Evolutionary conservation across 1,140 invertebrate genomes (phyloP).

Genomic region (Pinna nobilis): DNA sequence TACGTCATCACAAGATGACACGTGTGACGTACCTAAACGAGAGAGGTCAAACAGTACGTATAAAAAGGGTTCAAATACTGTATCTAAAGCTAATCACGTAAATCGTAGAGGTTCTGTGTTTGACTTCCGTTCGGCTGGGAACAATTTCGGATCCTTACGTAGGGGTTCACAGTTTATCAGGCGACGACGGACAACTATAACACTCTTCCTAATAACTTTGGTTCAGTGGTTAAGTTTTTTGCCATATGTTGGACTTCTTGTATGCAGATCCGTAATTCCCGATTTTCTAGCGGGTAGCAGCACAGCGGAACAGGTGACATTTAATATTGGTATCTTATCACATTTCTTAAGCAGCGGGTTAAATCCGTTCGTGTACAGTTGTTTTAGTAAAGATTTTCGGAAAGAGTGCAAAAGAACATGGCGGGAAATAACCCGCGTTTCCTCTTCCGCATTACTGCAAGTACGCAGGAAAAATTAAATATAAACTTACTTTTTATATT

Average conservation of each 20-base stretch:
- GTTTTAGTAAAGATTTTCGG: constrained; percentile 33
- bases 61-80: background rate
- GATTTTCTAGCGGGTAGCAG: constrained; percentile 2
- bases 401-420: constrained; percentile 13
- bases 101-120: no score
- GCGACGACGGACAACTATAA: constrained; percentile 6
- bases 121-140: no score
- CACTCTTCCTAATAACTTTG: constrained; percentile 31
- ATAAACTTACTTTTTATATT: no score
- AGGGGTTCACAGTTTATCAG: background rate
- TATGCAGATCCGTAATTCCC: background rate
- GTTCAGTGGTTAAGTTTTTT: constrained; percentile 34
- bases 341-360: constrained; percentile 36
- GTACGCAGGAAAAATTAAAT: no score
- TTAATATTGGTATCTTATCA: constrained; percentile 37
- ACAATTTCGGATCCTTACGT: no score
- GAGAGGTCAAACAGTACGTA: background rate
- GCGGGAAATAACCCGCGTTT: background rate
- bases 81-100: no score
- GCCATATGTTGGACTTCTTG: constrained; percentile 26
- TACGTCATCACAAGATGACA: background rate
- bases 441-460: no score
- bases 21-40: background rate
- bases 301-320: constrained; percentile 5
- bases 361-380: constrained; percentile 39